Percentiles rank a stretch among this genome's conserved stretches.
phyloP scores from a whole-genome alignment of 2,797 vertebrate genomes.

The Melanitta fusca region DNA sequence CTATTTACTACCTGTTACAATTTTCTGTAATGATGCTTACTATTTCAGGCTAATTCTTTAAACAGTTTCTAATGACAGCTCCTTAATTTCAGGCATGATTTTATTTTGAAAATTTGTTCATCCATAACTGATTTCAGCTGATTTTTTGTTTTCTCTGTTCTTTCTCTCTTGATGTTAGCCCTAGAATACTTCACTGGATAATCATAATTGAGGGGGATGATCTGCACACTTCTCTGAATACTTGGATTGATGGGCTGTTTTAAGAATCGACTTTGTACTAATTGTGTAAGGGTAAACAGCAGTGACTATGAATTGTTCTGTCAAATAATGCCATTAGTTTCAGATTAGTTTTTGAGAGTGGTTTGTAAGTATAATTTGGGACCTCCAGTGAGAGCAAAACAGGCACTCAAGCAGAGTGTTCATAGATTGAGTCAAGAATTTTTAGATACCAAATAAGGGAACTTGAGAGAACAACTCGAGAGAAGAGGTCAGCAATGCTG shows the following conservation, averaged over 20 bases:
- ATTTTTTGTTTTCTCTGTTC: not conserved
- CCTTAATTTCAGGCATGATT: not conserved
- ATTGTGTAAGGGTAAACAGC: not conserved
- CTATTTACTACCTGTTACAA: not conserved
- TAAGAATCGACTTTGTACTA: not conserved
- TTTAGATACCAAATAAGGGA: not conserved
- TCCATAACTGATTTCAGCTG: not conserved
- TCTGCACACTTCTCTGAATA: fast-evolving
- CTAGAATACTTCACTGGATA: not conserved
- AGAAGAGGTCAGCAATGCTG: not conserved
- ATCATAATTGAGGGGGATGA: not conserved
- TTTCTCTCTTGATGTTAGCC: not conserved
- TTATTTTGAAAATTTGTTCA: not conserved
- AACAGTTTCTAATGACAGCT: not conserved
- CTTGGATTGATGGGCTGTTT: not conserved
- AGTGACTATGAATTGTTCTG: not conserved
- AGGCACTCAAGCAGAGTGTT: not conserved
- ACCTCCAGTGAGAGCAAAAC: not conserved
- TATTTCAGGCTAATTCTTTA: not conserved
- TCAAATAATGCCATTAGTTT: not conserved
- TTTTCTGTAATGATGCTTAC: not conserved
- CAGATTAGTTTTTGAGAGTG: not conserved
- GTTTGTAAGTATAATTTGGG: not conserved
- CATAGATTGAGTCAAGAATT: not conserved
- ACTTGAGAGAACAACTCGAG: not conserved